phyloP scores from a whole-genome alignment of 2,797 vertebrate genomes.

The Crax fasciolata region DNA sequence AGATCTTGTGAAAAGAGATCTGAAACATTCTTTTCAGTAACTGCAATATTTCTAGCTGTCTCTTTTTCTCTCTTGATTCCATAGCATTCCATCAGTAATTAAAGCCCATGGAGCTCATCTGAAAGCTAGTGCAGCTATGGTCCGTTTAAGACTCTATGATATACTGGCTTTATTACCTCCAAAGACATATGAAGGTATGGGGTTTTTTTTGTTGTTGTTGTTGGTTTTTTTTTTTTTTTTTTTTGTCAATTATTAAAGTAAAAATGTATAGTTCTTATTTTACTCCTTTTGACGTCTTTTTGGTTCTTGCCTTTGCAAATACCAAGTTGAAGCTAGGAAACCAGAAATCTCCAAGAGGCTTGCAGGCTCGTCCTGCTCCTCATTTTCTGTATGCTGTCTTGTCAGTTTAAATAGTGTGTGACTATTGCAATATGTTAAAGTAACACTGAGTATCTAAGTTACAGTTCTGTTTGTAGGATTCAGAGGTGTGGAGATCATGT shows the following conservation, averaged over 20 bases:
- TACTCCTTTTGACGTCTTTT: neutral
- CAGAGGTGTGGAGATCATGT: neutral
- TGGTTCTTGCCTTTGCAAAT: neutral
- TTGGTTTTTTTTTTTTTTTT: neutral
- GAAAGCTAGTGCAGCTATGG: conserved; percentile 99
- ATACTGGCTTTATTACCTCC: conserved; percentile 97
- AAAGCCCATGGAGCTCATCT: conserved; percentile 97
- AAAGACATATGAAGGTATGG: conserved; percentile 97
- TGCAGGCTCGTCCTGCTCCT: neutral
- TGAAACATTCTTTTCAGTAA: neutral
- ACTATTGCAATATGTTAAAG: neutral
- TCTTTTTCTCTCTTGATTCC: conserved; percentile 24
- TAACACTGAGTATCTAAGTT: neutral
- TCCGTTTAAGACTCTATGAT: conserved; percentile 96
- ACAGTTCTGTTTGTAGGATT: neutral
- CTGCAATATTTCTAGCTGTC: neutral
- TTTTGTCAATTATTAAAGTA: neutral
- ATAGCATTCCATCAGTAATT: conserved; percentile 94
- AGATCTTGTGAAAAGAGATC: neutral
- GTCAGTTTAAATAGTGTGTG: neutral
- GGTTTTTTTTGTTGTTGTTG: no score
- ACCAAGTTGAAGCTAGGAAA: neutral
- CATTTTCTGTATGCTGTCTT: neutral
- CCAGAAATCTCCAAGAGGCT: neutral
- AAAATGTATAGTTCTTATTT: neutral